phyloP scores from a whole-genome alignment of 2,888 invertebrate species.

The Leptarthrus brevirostris region DNA sequence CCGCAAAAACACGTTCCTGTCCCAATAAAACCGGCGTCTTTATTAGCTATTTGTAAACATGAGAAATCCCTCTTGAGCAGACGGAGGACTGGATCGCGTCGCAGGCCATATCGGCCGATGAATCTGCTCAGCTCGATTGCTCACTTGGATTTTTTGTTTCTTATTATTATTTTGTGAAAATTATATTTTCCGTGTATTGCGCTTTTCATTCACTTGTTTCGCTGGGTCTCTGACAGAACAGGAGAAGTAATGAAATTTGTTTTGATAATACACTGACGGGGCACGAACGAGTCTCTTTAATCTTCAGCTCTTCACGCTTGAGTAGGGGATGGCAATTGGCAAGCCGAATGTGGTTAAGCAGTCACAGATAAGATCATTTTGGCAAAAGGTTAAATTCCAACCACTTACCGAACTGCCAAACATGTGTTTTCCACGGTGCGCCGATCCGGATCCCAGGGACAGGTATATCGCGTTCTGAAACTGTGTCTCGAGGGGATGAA shows the following conservation, averaged over 20 bases:
- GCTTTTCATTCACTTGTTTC: slow-evolving; percentile 23
- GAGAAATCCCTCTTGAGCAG: slow-evolving; percentile 26
- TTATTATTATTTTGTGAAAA: slow-evolving; percentile 39
- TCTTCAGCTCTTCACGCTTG: background rate
- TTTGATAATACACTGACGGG: slow-evolving; percentile 1
- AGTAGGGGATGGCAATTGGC: background rate
- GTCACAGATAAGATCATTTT: slow-evolving; percentile 27
- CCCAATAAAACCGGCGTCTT: slow-evolving; percentile 52
- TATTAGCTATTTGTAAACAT: slow-evolving; percentile 54
- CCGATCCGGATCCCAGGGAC: background rate
- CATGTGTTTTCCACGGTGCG: slow-evolving; percentile 39
- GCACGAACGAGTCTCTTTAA: background rate
- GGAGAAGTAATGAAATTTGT: slow-evolving; percentile 29
- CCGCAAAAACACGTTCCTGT: slow-evolving; percentile 46
- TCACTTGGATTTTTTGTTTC: slow-evolving; percentile 15
- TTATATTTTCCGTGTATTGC: slow-evolving; percentile 5
- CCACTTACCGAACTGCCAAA: slow-evolving; percentile 42
- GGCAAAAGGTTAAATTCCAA: slow-evolving; percentile 44
- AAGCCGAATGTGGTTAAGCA: background rate
- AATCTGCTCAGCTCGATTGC: slow-evolving; percentile 32
- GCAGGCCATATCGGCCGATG: slow-evolving; percentile 11
- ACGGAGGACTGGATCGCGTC: slow-evolving; percentile 11
- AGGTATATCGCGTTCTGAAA: slow-evolving; percentile 7
- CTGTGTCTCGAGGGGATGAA: slow-evolving; percentile 26
- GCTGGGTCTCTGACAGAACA: background rate